Evolutionary conservation across 2,113 vertebrate genomes (phyloP).

Genomic region (Alligator mississippiensis): DNA sequence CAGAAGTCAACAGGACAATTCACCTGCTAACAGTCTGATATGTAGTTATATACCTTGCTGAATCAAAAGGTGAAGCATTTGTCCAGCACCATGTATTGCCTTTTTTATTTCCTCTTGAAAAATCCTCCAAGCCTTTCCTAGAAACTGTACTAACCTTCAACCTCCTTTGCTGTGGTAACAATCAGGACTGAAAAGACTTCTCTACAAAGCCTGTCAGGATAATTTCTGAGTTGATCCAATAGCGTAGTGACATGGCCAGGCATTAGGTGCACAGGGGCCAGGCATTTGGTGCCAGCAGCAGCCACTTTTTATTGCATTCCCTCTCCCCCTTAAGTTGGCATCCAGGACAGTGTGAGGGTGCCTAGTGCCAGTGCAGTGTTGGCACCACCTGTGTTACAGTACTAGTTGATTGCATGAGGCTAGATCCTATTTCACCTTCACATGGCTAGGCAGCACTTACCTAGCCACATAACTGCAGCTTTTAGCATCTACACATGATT

Average conservation of each 20-base stretch:
- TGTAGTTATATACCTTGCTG: background rate
- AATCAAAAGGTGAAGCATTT: fast-evolving
- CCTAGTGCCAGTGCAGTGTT: no score
- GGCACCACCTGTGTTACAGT: no score
- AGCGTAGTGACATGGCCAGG: background rate
- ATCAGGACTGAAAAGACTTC: background rate
- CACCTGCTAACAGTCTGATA: background rate
- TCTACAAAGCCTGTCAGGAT: background rate
- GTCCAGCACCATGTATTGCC: background rate
- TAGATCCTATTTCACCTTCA: no score
- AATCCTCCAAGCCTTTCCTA: background rate
- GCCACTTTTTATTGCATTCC: no score
- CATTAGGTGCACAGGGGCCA: no score
- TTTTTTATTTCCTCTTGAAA: background rate
- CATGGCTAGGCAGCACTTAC: no score
- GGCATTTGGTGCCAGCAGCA: no score
- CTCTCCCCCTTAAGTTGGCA: no score
- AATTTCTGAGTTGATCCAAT: background rate
- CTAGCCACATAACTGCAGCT: no score
- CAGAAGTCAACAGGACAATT: background rate
- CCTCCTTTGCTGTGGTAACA: background rate
- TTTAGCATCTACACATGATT: no score
- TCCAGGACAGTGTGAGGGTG: no score
- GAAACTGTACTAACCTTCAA: background rate
- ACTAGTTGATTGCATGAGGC: no score